Base-by-base conservation (phyloP, 2,888 invertebrate genomes). In the Bembecia ichneumoniformis region DNA sequence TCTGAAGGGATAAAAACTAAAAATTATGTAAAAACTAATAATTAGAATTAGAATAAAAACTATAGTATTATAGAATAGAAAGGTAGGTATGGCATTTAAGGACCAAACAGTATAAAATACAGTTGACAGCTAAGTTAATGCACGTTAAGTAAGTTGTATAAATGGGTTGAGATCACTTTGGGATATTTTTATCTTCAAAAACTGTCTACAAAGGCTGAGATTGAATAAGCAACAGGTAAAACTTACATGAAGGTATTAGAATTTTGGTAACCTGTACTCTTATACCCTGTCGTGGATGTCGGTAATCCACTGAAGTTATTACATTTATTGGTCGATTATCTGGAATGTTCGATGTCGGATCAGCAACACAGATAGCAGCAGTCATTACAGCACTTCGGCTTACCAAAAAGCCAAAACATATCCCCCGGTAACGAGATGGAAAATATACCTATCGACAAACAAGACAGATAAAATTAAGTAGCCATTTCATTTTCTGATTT, bases 241-340 rank as follows among this genome's bases (percentile, higher is more conserved):
- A 70, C 82, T 80, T 54, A 84, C 84, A 47, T 48, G 69, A 73
- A 0, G 84, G 84, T 43, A 77, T 46, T 14, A 86, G 57, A 20
- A 83, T 55, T 57, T 75, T 77, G 5, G 68, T 66, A 49, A 84
- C 82, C 52, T 77, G 84, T 2, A 84, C 75, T 15, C 81, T 60
- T 14, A 86, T 74, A 36, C 86, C 84, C n/a, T 82, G 62, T 2
- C 78, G 62, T 1, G 73, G 71, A 48, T 86, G 86, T 1, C 86
- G 63, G 64, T 86, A 86, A 0, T 54, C 52, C 17, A 77, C 47
- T 0, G 74, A 79, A 0, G 63, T 47, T 45, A 84, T 63, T 3
- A 84, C 75, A 53, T 74, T 83, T 54, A 86, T 71, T 0, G 82
- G 60, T 0, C 81, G 57, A 0, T 51, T 64, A 59, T 83, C 83